Evolutionary conservation across 1,140 invertebrate genomes (phyloP).

Genomic region (Hylaeus volcanicus): DNA sequence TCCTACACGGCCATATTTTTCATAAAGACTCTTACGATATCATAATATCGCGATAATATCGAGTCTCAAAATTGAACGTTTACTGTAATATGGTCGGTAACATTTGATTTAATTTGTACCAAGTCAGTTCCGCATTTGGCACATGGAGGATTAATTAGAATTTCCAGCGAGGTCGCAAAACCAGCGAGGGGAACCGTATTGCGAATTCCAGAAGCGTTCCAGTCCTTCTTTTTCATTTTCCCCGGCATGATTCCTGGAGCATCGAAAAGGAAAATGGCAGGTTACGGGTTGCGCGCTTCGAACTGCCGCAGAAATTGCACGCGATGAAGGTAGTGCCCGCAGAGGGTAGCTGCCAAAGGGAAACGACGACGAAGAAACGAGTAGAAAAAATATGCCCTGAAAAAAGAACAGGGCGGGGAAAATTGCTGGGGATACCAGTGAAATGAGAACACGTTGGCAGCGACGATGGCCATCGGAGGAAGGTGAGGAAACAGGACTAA

Average conservation of each 20-base stretch:
- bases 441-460: slow-evolving; percentile 16
- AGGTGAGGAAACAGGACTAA: not conserved
- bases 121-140: not conserved
- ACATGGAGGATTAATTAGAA: not conserved
- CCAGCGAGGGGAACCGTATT: not conserved
- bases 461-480: not conserved
- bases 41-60: no score
- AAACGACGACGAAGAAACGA: not conserved
- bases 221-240: slow-evolving; percentile 2
- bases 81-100: no score
- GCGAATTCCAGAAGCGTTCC: not conserved
- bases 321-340: not conserved
- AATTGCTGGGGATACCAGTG: slow-evolving; percentile 30
- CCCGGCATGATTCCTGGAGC: slow-evolving; percentile 8
- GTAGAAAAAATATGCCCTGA: not conserved
- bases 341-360: not conserved
- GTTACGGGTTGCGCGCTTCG: not conserved
- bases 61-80: no score
- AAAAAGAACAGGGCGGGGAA: not conserved
- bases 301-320: slow-evolving; percentile 31
- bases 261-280: slow-evolving; percentile 19
- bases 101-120: no score
- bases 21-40: no score
- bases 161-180: not conserved
- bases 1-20: no score